Evolutionary conservation across 2,113 vertebrate species (phyloP), one percentile per base, ranked within the genome.

Genomic region (Calidris pugnax): DNA sequence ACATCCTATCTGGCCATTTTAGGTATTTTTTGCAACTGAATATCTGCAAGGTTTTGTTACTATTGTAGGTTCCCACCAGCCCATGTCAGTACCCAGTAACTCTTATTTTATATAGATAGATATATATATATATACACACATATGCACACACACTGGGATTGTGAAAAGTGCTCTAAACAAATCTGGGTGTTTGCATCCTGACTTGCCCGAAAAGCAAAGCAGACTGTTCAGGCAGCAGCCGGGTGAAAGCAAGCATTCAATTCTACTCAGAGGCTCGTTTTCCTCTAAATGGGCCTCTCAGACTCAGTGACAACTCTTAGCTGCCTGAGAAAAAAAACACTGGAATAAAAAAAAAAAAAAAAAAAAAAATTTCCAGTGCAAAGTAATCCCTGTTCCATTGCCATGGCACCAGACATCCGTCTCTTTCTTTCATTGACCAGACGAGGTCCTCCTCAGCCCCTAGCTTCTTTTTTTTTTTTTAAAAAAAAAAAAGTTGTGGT

Each of bases 381-480:
- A 98, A 98, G 98, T 98, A 98, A 99, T 99, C 98, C 98, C 98
- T 98, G 97, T 97, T 89, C 95, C 96, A 99, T 99, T 99, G 98
- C 99, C 98, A 99, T 99, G 98, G 98, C 98, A 99, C 98, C 99
- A 99, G 99, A 99, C 98, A 97, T 97, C 95, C 96, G 96, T 97
- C 97, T 99, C 98, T 98, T 98, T 98, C 97, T 98, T 98, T 98
- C 98, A 98, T 97, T 98, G 97, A 98, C 98, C 98, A 98, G 98
- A 98, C 98, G 98, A 98, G 98, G 94, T 95, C 94, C 95, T 96
- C 95, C 94, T 96, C 91, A 95, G 94, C 96, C 96, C 85, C 94
- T 91, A 45, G 71, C 92, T 93, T 73, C 94, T 43, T 94, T 48
- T 48, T 48, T 48, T 48, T 48, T 48, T 48, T 48, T 12, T n/a